Base-by-base conservation (phyloP, 2,797 vertebrate species). In the Microctenopoma lineatum region DNA sequence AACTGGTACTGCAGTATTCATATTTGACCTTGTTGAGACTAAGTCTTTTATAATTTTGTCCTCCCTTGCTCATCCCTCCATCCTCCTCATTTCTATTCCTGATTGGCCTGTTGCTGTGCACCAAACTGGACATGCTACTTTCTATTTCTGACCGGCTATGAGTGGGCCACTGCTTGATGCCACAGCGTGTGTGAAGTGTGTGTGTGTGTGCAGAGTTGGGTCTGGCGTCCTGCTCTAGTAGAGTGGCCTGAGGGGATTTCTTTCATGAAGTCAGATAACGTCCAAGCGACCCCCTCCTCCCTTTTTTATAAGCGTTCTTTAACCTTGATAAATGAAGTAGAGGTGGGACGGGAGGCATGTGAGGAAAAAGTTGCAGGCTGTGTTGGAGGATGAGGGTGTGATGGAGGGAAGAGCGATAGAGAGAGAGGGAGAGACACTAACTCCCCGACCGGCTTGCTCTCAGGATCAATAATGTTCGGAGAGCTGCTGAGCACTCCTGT, bases 231-330 rank as follows among this genome's bases (percentile, higher is more conserved):
- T 91, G 71, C 84, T 90, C 84, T 90, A 84, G 87, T 91, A 85
- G 87, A 90, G 84, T 84, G 89, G 89, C 92, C 91, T 79, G 87
- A 90, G 92, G 93, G 92, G 84, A 91, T 90, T 93, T 90, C 89
- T 95, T 94, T 93, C 90, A 92, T 93, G 91, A 93, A 93, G 92
- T 93, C 92, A 87, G 91, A 94, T 93, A 93, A 88, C 87, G 92
- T 90, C 89, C 87, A 78, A 79, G 74, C 81, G 88, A 93, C 90
- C 91, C 89, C 84, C 81, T 89, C 86, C 89, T 90, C 84, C 89
- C 71, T 93, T 91, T 92, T 94, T 93, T 92, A 88, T 91, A 91
- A 91, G 90, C 93, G 91, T 93, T 94, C 92, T 91, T 93, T 94
- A 94, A 94, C 92, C 93, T 94, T 92, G 93, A 92, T 93, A 93